Evolutionary conservation across 2,888 invertebrate species (phyloP), one percentile per base, ranked within the genome.

Genomic region (Ametastegia equiseti): DNA sequence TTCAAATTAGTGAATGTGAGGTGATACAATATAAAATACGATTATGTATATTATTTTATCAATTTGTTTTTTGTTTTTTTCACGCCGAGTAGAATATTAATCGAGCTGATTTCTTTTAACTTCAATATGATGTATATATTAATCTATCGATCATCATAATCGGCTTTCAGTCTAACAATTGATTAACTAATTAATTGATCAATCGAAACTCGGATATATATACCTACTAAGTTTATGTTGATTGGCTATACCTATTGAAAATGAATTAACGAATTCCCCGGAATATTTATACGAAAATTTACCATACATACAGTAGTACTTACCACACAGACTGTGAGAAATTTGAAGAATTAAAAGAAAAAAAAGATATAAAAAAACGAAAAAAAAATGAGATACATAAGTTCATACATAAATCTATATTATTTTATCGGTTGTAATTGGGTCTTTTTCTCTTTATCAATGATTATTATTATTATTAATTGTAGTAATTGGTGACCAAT

Each of bases 361-460:
- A n/a, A n/a, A n/a, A n/a, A n/a, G n/a, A n/a, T n/a, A n/a, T n/a
- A n/a, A n/a, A n/a, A n/a, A n/a, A n/a, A n/a, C n/a, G n/a, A n/a
- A 63, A 63, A 33, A 33, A 23, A 63, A 63, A 63, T 33, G 15
- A 23, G n/a, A 63, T 63, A 23, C 33, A 63, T 63, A 30, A 63
- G n/a, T 63, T 15, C 7, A 30, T 30, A 63, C n/a, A 23, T 9
- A 15, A 69, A 69, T 23, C 23, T n/a, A 19, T 54, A 6, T 36
- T 19, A n/a, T 67, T 42, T 42, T 15, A 19, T 50, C 19, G 50
- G 11, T 57, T 42, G 78, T 60, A 78, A 57, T 54, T 78, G 78
- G 36, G 75, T 60, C n/a, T 78, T 45, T 78, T 42, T 78, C 9
- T 78, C n/a, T 60, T 27, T 30, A 50, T 75, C n/a, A 11, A 7